phyloP scores from a whole-genome alignment of 2,113 vertebrate species.

The Oxyruncus cristatus region DNA sequence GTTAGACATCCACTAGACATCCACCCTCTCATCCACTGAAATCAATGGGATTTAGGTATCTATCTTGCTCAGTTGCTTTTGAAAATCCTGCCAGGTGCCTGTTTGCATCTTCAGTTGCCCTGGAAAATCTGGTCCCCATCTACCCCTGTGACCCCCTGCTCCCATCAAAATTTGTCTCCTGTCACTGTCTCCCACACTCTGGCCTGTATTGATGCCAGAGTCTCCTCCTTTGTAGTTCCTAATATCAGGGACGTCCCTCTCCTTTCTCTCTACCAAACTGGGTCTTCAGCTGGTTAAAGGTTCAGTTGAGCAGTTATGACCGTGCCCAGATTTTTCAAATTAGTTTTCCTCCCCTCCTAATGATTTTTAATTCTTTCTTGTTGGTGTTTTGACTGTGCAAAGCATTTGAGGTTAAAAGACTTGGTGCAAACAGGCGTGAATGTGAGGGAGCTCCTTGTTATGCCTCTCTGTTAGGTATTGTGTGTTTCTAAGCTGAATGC shows the following conservation, averaged over 20 bases:
- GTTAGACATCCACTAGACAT: slow-evolving; percentile 43
- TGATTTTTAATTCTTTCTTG: slow-evolving; percentile 1
- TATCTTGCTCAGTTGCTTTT: neutral
- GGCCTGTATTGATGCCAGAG: neutral
- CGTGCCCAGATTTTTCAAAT: neutral
- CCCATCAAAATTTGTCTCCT: neutral
- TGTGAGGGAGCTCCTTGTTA: neutral
- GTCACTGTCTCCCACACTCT: neutral
- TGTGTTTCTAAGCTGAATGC: neutral
- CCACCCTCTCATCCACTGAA: neutral
- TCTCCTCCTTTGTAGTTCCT: slow-evolving; percentile 31
- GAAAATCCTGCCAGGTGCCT: slow-evolving; percentile 26
- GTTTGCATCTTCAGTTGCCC: neutral
- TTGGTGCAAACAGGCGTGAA: neutral
- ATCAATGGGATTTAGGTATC: neutral
- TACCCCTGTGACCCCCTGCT: neutral
- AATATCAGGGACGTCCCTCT: neutral
- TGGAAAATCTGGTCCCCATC: slow-evolving; percentile 29
- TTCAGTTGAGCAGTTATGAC: neutral
- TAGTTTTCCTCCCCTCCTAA: neutral
- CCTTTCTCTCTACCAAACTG: neutral
- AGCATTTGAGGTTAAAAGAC: neutral
- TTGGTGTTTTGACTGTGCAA: neutral
- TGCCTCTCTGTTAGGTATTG: neutral
- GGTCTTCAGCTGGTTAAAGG: neutral